phyloP scores from a whole-genome alignment of 92 coral and sea anemone species.

The Nematostella vectensis region DNA sequence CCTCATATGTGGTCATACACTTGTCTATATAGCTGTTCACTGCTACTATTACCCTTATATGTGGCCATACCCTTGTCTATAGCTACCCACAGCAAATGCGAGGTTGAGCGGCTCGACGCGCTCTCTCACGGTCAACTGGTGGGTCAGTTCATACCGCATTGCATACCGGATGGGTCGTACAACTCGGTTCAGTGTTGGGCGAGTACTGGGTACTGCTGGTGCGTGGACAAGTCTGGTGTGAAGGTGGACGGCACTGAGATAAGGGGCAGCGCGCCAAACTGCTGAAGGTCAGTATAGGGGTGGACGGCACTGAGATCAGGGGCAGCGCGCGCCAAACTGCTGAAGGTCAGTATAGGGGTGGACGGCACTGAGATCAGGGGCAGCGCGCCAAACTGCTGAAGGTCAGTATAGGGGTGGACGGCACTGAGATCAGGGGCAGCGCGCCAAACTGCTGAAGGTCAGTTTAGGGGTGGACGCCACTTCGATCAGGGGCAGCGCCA shows the following conservation, averaged over 20 bases:
- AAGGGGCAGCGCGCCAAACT: conserved; percentile 34
- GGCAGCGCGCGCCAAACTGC: no score
- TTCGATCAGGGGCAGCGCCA: conserved; percentile 38
- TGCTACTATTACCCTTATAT: no score
- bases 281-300: conserved; percentile 4
- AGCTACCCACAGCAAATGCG: conserved; percentile 35
- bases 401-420: no score
- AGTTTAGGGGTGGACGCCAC: conserved; percentile 28
- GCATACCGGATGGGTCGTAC: conserved; percentile 38
- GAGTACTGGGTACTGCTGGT: conserved; percentile 65
- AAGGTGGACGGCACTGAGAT: conserved; percentile 36
- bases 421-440: no score
- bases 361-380: conserved; percentile 37
- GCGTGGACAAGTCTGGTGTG: conserved; percentile 36
- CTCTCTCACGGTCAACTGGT: conserved; percentile 22
- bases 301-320: no score
- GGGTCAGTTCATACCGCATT: conserved; percentile 44
- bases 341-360: conserved; percentile 12
- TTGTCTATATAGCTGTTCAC: no score
- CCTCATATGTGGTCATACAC: no score
- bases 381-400: conserved; percentile 34
- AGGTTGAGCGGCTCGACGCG: conserved; percentile 29
- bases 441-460: no score
- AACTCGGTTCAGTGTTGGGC: conserved; percentile 57
- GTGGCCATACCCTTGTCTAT: no score